Evolutionary conservation across 30 jellyfish, hydroid and myxozoan genomes (phyloP).

Genomic region (Pseudorhiza aurosa): DNA sequence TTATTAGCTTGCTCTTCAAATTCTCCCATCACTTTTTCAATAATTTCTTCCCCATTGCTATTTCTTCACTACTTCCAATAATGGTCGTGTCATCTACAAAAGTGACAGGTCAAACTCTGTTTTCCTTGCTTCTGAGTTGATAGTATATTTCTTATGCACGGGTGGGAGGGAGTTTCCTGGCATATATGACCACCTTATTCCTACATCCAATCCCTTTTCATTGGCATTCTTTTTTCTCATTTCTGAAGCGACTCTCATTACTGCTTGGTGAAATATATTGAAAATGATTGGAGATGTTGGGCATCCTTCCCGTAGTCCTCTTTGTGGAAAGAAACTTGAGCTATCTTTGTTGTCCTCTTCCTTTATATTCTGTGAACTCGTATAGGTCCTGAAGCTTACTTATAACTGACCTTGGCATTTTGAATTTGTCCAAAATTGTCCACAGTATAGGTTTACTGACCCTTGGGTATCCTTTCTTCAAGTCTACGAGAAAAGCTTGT

Average conservation of each 20-base stretch:
- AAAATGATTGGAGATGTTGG: neutral
- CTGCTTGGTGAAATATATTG: neutral
- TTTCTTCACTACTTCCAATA: neutral
- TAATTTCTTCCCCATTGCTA: neutral
- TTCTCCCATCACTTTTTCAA: neutral
- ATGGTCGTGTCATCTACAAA: neutral
- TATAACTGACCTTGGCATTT: neutral
- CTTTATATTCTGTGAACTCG: neutral
- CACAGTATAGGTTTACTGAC: neutral
- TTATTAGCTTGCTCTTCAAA: neutral
- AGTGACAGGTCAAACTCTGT: neutral
- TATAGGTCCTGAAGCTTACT: neutral
- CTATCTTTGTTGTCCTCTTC: neutral
- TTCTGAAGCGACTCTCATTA: conserved; percentile 1
- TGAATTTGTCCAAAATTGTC: neutral
- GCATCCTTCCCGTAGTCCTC: neutral
- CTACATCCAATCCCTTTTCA: neutral
- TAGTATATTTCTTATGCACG: neutral
- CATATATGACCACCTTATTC: neutral
- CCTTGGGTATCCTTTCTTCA: neutral
- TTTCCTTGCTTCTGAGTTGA: neutral
- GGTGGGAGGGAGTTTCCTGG: neutral
- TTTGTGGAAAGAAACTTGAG: conserved; percentile 3
- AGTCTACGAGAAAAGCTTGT: neutral
- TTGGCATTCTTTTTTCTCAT: neutral